phyloP scores from a whole-genome alignment of 2,113 vertebrate genomes.

The Sylvilagus bachmani region DNA sequence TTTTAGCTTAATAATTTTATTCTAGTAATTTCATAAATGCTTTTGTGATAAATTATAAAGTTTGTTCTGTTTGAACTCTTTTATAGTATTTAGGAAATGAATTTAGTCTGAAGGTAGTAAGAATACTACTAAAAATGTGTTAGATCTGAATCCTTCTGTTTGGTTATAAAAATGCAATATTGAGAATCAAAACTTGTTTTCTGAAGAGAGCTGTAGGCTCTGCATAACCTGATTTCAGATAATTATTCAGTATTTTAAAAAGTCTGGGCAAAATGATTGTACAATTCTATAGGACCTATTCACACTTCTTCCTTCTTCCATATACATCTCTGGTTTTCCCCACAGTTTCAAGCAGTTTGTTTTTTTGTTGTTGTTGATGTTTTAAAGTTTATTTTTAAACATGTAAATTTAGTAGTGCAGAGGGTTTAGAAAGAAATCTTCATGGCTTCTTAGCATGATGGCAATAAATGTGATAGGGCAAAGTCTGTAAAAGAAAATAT shows the following conservation, averaged over 20 bases:
- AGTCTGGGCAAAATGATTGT: constrained; percentile 66
- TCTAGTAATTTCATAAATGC: constrained; percentile 68
- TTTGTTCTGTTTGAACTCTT: constrained; percentile 64
- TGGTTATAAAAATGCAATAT: constrained; percentile 75
- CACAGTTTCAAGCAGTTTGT: background rate
- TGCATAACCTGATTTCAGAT: constrained; percentile 28
- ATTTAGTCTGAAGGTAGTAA: constrained; percentile 55
- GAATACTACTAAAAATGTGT: constrained; percentile 52
- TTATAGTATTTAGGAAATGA: constrained; percentile 61
- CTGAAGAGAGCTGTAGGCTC: constrained; percentile 50
- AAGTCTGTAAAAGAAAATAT: constrained; percentile 15
- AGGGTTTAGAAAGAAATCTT: background rate
- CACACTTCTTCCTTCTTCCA: constrained; percentile 66
- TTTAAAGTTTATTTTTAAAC: constrained; percentile 10
- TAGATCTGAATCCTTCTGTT: constrained; percentile 72
- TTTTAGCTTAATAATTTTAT: constrained; percentile 73
- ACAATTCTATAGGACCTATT: constrained; percentile 69
- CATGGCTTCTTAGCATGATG: background rate
- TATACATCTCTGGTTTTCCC: background rate
- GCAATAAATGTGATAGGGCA: background rate
- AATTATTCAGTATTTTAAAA: constrained; percentile 58
- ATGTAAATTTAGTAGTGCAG: background rate
- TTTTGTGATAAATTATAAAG: constrained; percentile 68
- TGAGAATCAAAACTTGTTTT: constrained; percentile 77
- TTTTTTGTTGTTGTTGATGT: background rate